Percentiles rank a stretch among this genome's conserved stretches.
These are phyloP conservation scores for Oceanodroma tethys DNA, from an alignment of 2,113 vertebrate genomes.

Conservation along the genomic window DNA sequence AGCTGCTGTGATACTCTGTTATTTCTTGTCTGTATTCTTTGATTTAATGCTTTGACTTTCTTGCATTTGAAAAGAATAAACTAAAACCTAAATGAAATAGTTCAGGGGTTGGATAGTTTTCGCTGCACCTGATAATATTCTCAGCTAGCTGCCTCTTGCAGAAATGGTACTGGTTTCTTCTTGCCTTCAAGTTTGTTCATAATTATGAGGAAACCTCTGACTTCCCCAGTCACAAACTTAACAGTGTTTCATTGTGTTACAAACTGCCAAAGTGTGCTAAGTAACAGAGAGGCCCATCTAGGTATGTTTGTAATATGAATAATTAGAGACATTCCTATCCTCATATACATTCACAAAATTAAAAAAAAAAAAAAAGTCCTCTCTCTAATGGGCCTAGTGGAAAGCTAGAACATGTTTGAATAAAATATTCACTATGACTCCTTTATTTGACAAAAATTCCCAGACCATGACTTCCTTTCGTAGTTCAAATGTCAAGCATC, in stretches of 20 bases:
- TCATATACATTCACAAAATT: neutral
- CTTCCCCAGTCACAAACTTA: neutral
- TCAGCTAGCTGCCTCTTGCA: neutral
- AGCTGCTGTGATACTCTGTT: neutral
- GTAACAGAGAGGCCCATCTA: neutral
- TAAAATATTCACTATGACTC: conserved; percentile 16
- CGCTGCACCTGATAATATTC: neutral
- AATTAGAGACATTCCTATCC: neutral
- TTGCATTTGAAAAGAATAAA: neutral
- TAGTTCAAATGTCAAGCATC: conserved; percentile 57
- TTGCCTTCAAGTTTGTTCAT: neutral
- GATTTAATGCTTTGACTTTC: neutral
- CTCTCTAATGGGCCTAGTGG: neutral
- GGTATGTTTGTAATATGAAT: neutral
- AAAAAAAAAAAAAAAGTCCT: neutral
- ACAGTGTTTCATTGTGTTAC: neutral
- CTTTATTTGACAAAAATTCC: conserved; percentile 57
- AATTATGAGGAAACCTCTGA: neutral
- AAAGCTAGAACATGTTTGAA: neutral
- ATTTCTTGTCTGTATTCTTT: neutral
- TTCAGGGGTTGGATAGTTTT: neutral
- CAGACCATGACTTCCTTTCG: conserved; percentile 42
- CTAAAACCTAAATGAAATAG: neutral
- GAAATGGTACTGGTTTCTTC: neutral
- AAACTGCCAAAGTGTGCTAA: neutral